phyloP scores from a whole-genome alignment of 2,797 vertebrate genomes.

The Cuniculus paca region DNA sequence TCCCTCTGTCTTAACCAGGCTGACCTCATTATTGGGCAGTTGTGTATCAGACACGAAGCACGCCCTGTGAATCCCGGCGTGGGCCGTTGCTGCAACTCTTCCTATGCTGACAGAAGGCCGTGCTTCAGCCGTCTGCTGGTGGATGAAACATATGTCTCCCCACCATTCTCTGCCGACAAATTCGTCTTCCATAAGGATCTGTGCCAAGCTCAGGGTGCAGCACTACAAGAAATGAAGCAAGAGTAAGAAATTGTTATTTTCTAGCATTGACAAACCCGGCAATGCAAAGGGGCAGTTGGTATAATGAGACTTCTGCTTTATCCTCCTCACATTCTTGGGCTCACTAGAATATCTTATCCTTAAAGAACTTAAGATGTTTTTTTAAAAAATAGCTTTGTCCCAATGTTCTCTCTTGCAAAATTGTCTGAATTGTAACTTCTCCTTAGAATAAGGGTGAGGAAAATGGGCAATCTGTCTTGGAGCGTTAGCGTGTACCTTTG shows the following conservation, averaged over 20 bases:
- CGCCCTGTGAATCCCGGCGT: conserved; percentile 71
- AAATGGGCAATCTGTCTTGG: neutral
- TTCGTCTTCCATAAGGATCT: conserved; percentile 79
- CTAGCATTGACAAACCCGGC: neutral
- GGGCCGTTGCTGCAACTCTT: conserved; percentile 74
- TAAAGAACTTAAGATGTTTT: neutral
- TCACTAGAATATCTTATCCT: neutral
- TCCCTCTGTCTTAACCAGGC: conserved; percentile 61
- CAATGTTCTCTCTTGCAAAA: neutral
- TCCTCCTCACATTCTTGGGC: neutral
- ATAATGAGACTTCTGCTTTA: neutral
- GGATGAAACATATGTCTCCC: conserved; percentile 76
- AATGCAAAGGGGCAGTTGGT: neutral
- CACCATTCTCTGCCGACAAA: conserved; percentile 74
- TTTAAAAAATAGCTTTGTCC: neutral
- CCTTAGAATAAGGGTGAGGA: neutral
- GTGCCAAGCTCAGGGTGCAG: conserved; percentile 75
- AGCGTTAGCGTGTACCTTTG: neutral
- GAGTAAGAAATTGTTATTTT: conserved; percentile 74
- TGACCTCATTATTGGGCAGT: conserved; percentile 77
- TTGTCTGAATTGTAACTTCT: neutral
- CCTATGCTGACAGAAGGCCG: conserved; percentile 73
- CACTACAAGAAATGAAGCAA: conserved; percentile 77
- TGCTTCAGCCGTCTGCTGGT: conserved; percentile 78
- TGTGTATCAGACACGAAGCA: conserved; percentile 73